Evolutionary conservation across 2,797 vertebrate genomes (phyloP).

Genomic region (Enteromius unitaeniatus): DNA sequence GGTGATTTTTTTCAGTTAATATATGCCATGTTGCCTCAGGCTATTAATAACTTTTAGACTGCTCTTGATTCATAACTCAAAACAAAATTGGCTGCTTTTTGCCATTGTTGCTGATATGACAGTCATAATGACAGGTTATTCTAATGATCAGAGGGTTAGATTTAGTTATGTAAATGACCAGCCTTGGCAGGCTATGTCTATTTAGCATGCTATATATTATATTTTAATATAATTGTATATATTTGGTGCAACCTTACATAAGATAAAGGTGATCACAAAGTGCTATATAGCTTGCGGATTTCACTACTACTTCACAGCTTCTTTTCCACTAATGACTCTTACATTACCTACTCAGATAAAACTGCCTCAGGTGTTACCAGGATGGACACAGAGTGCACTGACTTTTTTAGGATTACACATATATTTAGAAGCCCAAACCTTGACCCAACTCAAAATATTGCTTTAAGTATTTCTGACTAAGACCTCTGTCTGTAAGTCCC

Average conservation of each 20-base stretch:
- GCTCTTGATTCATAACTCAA: background rate
- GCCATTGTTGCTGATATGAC: background rate
- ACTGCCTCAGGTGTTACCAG: background rate
- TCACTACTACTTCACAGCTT: background rate
- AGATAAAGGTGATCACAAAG: background rate
- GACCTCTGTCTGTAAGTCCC: background rate
- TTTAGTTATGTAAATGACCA: constrained; percentile 25
- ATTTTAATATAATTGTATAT: background rate
- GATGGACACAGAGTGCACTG: background rate
- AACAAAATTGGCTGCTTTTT: background rate
- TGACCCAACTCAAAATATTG: background rate
- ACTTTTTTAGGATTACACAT: background rate
- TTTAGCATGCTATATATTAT: constrained; percentile 3
- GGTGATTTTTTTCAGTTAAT: background rate
- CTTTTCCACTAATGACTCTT: background rate
- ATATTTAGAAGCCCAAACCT: background rate
- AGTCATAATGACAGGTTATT: background rate
- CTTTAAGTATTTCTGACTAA: background rate
- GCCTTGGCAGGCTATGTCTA: background rate
- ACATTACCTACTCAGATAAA: background rate
- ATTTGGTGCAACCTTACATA: background rate
- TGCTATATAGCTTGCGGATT: background rate
- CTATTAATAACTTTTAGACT: constrained; percentile 3
- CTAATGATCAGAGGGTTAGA: background rate
- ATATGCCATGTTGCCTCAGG: background rate